These are phyloP conservation scores for Alouatta palliata DNA, from an alignment of 2,113 vertebrate species.

Conservation along the genomic window DNA sequence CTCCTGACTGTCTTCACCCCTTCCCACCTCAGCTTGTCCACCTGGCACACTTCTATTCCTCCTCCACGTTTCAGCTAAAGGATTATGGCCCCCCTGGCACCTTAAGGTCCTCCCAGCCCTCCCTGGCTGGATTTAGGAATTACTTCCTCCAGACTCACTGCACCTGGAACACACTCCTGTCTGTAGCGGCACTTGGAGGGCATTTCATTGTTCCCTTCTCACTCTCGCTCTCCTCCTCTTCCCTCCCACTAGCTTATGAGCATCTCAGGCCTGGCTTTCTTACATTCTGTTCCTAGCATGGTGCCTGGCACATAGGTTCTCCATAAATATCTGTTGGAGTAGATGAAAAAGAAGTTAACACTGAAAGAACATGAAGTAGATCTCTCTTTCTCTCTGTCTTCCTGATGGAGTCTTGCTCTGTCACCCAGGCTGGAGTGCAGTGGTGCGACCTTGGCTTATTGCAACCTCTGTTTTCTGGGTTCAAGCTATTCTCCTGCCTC, in stretches of 20 bases:
- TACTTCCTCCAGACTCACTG: neutral
- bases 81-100: neutral
- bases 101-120: neutral
- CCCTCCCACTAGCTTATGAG: neutral
- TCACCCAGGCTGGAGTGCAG: too few relatives aligned
- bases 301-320: neutral
- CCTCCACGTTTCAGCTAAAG: neutral
- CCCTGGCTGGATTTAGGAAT: neutral
- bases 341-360: slow-evolving; percentile 10
- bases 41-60: neutral
- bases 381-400: neutral
- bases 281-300: neutral
- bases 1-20: neutral
- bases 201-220: neutral
- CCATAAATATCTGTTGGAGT: neutral
- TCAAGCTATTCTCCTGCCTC: too few relatives aligned
- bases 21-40: neutral
- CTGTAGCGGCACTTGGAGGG: neutral
- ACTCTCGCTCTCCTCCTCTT: neutral
- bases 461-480: too few relatives aligned
- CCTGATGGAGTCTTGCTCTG: too few relatives aligned
- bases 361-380: neutral
- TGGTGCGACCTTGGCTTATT: too few relatives aligned
- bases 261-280: neutral
- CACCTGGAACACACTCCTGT: neutral